Conservation (phyloP, 1,140 invertebrate genomes). For the Drosophila seguyi region DNA sequence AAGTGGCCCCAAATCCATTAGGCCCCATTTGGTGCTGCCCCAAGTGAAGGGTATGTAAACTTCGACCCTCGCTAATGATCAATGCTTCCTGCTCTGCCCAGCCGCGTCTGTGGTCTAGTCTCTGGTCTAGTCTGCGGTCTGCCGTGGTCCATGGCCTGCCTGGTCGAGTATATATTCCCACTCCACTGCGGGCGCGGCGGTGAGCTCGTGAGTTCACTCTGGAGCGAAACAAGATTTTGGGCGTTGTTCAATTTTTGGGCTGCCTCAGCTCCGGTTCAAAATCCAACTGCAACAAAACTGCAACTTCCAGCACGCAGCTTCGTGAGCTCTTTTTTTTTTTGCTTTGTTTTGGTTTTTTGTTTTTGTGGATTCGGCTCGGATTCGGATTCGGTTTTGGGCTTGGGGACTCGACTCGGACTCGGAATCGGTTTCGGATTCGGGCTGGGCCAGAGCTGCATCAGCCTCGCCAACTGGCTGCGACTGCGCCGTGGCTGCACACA, state of each 20-base stretch:
- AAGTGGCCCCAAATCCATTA: constrained; percentile 6
- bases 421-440: constrained; percentile 18
- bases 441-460: constrained; percentile 23
- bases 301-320: constrained; percentile 69
- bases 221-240: constrained; percentile 78
- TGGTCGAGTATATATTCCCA: constrained; percentile 16
- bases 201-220: constrained; percentile 76
- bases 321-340: constrained; percentile 65
- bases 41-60: constrained; percentile 45
- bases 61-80: constrained; percentile 39
- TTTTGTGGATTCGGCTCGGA: constrained; percentile 20
- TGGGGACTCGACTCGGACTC: constrained; percentile 10
- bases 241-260: constrained; percentile 79
- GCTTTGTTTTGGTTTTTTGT: constrained; percentile 32
- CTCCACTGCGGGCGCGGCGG: constrained; percentile 45
- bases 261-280: constrained; percentile 57
- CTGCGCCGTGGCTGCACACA: constrained; percentile 62
- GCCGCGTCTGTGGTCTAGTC: constrained; percentile 29
- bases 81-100: constrained; percentile 28
- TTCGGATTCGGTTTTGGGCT: constrained; percentile 22
- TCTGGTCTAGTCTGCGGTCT: constrained; percentile 27
- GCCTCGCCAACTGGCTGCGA: constrained; percentile 30
- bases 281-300: constrained; percentile 29
- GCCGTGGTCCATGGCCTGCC: constrained; percentile 8
- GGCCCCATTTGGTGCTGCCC: constrained; percentile 3